These are phyloP conservation scores for Sebastes vulpes DNA, from an alignment of 2,797 vertebrate genomes.

Conservation along the genomic window DNA sequence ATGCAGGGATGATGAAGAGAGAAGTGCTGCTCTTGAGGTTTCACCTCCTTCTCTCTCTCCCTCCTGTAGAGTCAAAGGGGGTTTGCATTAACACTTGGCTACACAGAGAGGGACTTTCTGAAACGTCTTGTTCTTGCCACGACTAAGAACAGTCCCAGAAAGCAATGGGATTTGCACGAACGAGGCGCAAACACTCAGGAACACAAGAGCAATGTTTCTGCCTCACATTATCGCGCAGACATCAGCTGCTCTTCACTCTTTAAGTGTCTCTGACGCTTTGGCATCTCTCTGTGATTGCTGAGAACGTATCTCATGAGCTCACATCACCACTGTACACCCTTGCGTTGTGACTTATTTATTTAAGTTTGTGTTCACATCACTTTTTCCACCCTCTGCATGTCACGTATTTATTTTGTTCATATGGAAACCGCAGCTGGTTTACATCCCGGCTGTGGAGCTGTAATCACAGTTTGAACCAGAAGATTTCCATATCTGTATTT, in stretches of 20 bases:
- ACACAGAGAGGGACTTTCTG: conserved; percentile 68
- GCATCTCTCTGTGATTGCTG: conserved; percentile 13
- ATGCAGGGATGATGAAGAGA: conserved; percentile 27
- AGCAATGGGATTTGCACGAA: conserved; percentile 15
- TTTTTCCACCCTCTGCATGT: conserved; percentile 19
- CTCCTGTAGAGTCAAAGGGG: conserved; percentile 61
- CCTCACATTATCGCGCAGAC: not conserved
- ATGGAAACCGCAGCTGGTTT: conserved; percentile 55
- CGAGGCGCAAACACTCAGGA: conserved; percentile 11
- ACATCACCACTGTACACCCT: conserved; percentile 8
- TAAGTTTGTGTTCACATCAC: conserved; percentile 21
- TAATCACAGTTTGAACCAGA: conserved; percentile 24
- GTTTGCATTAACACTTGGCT: conserved; percentile 78
- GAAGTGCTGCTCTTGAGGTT: conserved; percentile 19
- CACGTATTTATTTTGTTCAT: conserved; percentile 50
- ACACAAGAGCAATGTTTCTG: not conserved
- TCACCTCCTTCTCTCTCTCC: conserved; percentile 32
- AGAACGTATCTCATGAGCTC: conserved; percentile 38
- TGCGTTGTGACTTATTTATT: conserved; percentile 33
- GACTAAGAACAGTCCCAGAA: conserved; percentile 30
- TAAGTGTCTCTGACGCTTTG: conserved; percentile 27
- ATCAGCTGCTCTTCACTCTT: conserved; percentile 15
- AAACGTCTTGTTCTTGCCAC: conserved; percentile 53
- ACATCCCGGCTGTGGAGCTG: conserved; percentile 25
- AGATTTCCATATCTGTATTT: conserved; percentile 36